Base-by-base conservation (phyloP, 2,113 vertebrate species). In the Myxocyprinus asiaticus region DNA sequence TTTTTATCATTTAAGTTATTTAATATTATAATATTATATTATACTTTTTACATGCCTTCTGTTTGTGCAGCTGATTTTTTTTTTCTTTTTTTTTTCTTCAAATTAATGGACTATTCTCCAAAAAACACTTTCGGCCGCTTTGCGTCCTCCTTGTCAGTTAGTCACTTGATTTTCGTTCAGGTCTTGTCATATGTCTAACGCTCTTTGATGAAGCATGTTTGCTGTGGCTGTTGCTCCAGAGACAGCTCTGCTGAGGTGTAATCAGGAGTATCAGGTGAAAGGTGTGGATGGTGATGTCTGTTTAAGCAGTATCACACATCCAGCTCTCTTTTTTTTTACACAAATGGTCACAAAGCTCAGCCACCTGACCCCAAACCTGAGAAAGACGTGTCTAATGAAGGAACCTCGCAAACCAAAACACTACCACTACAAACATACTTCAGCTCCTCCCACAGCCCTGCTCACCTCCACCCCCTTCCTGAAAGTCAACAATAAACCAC, bases 401-500 rank as follows among this genome's bases (percentile, higher is more conserved):
- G 7, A 10, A 58, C 56, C 62, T 72, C 2, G 9, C 74, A 50
- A 42, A 68, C 79, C 14, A n/a, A 55, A 67, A 48, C 44, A 55
- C 51, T 63, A 62, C 44, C 55, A 47, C 72, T 83, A 67, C 78
- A 63, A 65, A 22, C 45, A 58, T 33, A 62, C 45, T 22, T 12
- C 47, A 67, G 51, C 74, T 66, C 67, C 4, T 47, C 63, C 48
- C 67, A 33, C 55, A 48, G 17, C 65, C 3, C 9, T 4, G 43
- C 7, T 1, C 64, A 5, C 62, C 83, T 77, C 80, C 81, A 71
- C 78, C 72, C 74, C 87, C 80, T 91, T 90, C 91, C 91, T 89
- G 89, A 89, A 89, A 91, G 90, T 91, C 90, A 87, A 91, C 90
- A 92, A 91, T 91, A 90, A 91, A 89, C 74, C 82, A 85, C 43